A percentile compares a stretch with the other conserved stretches of the same genome.
Conservation (phyloP, 2,797 vertebrate species). For the Premnoplex brunnescens region DNA sequence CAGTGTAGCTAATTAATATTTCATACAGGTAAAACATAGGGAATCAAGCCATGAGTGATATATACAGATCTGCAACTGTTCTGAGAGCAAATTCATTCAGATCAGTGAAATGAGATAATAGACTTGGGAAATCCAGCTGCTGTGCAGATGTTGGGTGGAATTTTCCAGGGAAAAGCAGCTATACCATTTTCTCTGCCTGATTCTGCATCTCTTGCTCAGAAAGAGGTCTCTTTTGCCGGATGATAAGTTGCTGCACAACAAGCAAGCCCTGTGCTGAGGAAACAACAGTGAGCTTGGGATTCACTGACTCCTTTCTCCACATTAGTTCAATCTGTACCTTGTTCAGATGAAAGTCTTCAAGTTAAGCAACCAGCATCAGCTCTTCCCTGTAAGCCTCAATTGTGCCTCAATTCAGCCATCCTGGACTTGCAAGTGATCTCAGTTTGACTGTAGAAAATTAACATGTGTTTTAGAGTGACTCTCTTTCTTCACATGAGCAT, state of each 20-base stretch:
- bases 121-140: slow-evolving; percentile 57
- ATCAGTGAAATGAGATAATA: slow-evolving; percentile 55
- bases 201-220: neutral
- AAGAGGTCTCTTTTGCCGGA: neutral
- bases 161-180: slow-evolving; percentile 46
- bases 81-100: slow-evolving; percentile 22
- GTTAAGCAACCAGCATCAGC: neutral
- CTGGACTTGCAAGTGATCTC: neutral
- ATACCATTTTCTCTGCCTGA: neutral
- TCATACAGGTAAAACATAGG: slow-evolving; percentile 42
- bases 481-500: neutral
- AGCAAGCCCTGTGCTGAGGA: neutral
- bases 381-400: neutral
- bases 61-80: slow-evolving; percentile 29
- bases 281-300: neutral
- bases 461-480: neutral
- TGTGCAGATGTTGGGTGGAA: slow-evolving; percentile 48
- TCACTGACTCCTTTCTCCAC: neutral
- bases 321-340: neutral
- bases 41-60: slow-evolving; percentile 15
- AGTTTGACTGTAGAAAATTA: neutral
- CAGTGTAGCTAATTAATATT: slow-evolving; percentile 22
- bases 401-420: neutral
- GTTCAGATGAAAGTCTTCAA: neutral
- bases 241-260: neutral